Evolutionary conservation across 2,888 invertebrate genomes (phyloP).

Genomic region (Cerastis leucographa): DNA sequence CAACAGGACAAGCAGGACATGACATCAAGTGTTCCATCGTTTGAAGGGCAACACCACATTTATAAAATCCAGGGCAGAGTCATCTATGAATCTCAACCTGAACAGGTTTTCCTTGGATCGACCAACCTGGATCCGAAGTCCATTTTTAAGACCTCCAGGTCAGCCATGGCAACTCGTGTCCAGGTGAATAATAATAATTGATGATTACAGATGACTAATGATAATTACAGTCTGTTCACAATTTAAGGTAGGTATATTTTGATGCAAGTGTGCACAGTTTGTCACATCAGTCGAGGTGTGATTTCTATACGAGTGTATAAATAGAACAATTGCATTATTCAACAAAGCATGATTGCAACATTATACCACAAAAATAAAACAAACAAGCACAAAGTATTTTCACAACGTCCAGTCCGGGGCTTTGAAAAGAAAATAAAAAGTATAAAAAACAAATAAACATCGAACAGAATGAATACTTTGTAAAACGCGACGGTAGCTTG

Average conservation of each 20-base stretch:
- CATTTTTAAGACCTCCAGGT: too few relatives aligned
- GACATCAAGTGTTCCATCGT: too few relatives aligned
- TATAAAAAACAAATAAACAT: conserved; percentile 49
- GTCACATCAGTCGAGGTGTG: background rate
- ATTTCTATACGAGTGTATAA: background rate
- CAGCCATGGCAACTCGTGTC: too few relatives aligned
- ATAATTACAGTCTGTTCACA: background rate
- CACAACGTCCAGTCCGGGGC: conserved; percentile 12
- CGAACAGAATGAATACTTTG: conserved; percentile 42
- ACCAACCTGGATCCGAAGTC: too few relatives aligned
- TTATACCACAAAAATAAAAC: conserved; percentile 7
- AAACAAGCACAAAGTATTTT: conserved; percentile 22
- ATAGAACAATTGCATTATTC: background rate
- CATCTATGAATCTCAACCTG: too few relatives aligned
- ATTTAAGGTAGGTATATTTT: background rate
- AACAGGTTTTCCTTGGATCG: too few relatives aligned
- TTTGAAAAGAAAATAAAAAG: conserved; percentile 38
- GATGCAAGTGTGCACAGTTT: background rate
- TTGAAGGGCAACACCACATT: too few relatives aligned
- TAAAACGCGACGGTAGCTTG: conserved; percentile 17
- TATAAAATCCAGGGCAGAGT: too few relatives aligned
- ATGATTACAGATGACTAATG: background rate
- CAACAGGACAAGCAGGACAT: too few relatives aligned
- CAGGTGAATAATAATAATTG: too few relatives aligned
- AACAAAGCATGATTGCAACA: conserved; percentile 6